Evolutionary conservation across 2,888 invertebrate species (phyloP).

Genomic region (Philaethria dido): DNA sequence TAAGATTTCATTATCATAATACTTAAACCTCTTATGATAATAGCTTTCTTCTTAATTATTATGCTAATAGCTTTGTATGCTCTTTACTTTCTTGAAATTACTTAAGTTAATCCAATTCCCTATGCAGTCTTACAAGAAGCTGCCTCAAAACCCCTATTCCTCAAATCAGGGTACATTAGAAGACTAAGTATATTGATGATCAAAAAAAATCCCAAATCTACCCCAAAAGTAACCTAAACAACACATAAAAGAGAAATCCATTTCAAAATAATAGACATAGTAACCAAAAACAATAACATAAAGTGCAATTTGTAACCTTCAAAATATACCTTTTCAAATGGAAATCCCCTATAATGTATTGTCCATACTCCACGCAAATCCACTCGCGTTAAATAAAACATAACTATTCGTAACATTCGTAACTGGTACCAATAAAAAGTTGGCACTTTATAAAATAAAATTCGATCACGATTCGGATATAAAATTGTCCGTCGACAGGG

Average conservation of each 20-base stretch:
- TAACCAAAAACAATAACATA: slow-evolving; percentile 25
- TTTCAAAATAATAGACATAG: slow-evolving; percentile 11
- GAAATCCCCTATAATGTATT: slow-evolving; percentile 35
- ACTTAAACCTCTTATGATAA: too few relatives aligned
- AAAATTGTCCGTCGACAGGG: slow-evolving; percentile 62
- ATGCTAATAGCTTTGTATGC: too few relatives aligned
- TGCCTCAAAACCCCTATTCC: too few relatives aligned
- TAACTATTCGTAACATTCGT: slow-evolving; percentile 59
- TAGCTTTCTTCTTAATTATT: too few relatives aligned
- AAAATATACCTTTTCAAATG: slow-evolving; percentile 36
- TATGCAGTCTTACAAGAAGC: too few relatives aligned
- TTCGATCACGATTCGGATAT: slow-evolving; percentile 64
- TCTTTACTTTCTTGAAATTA: too few relatives aligned
- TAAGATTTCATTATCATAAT: too few relatives aligned
- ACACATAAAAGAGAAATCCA: neutral
- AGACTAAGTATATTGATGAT: too few relatives aligned
- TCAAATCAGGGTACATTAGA: too few relatives aligned
- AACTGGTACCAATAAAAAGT: slow-evolving; percentile 70
- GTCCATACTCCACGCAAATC: slow-evolving; percentile 69
- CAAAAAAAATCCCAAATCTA: too few relatives aligned
- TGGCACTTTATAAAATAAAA: slow-evolving; percentile 74
- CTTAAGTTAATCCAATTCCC: too few relatives aligned
- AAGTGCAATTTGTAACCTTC: slow-evolving; percentile 30
- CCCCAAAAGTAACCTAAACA: too few relatives aligned
- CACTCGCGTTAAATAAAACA: slow-evolving; percentile 75